Base-by-base conservation (phyloP, 2,888 invertebrate genomes). In the Eilema sororculum region DNA sequence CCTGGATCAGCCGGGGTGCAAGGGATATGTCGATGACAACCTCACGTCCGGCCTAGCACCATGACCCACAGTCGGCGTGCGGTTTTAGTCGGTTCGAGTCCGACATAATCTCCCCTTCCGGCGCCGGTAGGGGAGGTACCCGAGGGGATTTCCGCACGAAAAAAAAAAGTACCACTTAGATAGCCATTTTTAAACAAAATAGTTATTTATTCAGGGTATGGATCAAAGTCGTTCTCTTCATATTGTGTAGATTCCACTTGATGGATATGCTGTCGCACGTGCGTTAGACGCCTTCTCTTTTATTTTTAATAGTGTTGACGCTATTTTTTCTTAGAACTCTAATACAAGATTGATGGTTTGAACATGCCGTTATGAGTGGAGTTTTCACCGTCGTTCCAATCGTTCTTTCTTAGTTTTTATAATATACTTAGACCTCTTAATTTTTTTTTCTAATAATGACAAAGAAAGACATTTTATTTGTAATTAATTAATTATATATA, bases 221-320 rank as follows among this genome's bases (percentile, higher is more conserved):
- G 22, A 24, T 59, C 4, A 20, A 24, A n/a, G 41, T 25, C 20
- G 28, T 24, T 65, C n/a, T 52, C 24, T 33, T 65, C 33, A 65
- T 65, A 68, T 58, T 78, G 69, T 74, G 60, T 62, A 56, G 59
- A 56, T 62, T 72, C 71, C 28, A 65, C 63, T 58, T 77, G 83
- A 82, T 81, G 75, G 71, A 81, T 81, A 46, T 75, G 67, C 67
- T 70, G 67, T 57, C 59, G 77, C 73, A 79, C 75, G 73, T 77
- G 82, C 65, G 68, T 61, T 63, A 41, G 72, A 74, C 78, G 70
- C 71, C 72, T 77, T 71, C 67, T 56, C 65, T 69, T 78, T 80
- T 75, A 61, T 69, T 77, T 78, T 72, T 78, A 73, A 80, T 77
- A 82, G 73, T 72, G 62, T 75, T 70, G 61, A 66, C 41, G 71